phyloP scores from a whole-genome alignment of 1,140 invertebrate species.

The Leucophenga varia region DNA sequence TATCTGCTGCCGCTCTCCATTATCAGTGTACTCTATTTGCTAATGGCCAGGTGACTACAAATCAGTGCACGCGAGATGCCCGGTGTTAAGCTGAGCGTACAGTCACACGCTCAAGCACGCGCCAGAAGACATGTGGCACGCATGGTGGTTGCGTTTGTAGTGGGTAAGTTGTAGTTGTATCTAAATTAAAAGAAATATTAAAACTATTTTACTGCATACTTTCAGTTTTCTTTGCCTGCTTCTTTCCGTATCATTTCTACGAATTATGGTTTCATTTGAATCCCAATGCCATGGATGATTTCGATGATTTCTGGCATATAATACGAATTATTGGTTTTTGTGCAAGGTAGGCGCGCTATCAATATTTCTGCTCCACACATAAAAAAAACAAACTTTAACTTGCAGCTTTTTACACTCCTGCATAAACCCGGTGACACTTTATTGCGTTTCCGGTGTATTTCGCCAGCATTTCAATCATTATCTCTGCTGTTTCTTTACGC shows the following conservation, averaged over 20 bases:
- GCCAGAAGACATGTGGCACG: slow-evolving; percentile 80
- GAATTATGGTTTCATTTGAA: slow-evolving; percentile 80
- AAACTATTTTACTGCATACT: no score
- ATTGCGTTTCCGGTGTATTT: slow-evolving; percentile 85
- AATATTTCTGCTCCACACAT: not conserved
- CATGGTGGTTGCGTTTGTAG: slow-evolving; percentile 90
- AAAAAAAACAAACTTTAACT: no score
- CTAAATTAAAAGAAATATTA: no score
- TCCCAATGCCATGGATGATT: slow-evolving; percentile 66
- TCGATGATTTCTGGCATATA: slow-evolving; percentile 76
- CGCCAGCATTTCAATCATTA: slow-evolving; percentile 81
- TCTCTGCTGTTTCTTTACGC: slow-evolving; percentile 66
- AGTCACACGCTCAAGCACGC: slow-evolving; percentile 68
- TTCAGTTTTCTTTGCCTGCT: slow-evolving; percentile 83
- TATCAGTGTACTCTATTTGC: slow-evolving; percentile 81
- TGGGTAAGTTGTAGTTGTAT: no score
- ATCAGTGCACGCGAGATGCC: slow-evolving; percentile 81
- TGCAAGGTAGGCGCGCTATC: slow-evolving; percentile 57
- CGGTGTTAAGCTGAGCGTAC: slow-evolving; percentile 66
- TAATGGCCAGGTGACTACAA: slow-evolving; percentile 84
- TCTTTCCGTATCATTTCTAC: slow-evolving; percentile 78
- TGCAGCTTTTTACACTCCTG: slow-evolving; percentile 82
- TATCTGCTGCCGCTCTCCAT: slow-evolving; percentile 82
- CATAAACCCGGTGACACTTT: slow-evolving; percentile 85
- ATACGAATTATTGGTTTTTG: slow-evolving; percentile 81